Conservation (phyloP, 2,113 vertebrate genomes). For the Thalassarche chlororhynchos region DNA sequence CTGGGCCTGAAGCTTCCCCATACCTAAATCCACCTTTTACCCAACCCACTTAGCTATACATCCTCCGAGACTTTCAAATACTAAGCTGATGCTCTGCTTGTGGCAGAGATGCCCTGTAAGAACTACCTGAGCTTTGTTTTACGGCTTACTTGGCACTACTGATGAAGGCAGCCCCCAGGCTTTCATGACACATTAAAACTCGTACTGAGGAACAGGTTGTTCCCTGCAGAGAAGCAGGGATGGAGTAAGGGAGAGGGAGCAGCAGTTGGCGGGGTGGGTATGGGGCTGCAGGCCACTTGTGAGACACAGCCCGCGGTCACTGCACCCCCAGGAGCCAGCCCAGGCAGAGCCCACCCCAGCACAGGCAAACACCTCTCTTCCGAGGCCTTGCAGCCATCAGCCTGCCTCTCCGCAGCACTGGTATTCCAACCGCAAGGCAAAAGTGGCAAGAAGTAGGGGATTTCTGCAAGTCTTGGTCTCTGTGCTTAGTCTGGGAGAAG, state of each 20-base stretch:
- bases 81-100: not conserved
- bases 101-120: not conserved
- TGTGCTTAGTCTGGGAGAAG: not conserved
- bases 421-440: not conserved
- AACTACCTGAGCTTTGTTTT: not conserved
- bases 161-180: not conserved
- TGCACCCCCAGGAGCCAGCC: not conserved
- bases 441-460: not conserved
- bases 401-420: fast-evolving
- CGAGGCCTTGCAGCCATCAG: not conserved
- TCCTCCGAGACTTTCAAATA: not conserved
- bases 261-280: not conserved
- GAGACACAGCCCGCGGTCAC: not conserved
- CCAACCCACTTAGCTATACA: not conserved
- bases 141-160: not conserved
- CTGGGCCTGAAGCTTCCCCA: not conserved
- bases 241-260: not conserved
- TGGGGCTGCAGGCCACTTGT: too few relatives aligned
- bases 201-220: not conserved
- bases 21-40: not conserved
- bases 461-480: not conserved
- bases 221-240: not conserved
- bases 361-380: not conserved
- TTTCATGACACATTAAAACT: not conserved
- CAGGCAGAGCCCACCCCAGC: not conserved